Base-by-base conservation (phyloP, 2,888 invertebrate genomes). In the Drosophila ezoana region DNA sequence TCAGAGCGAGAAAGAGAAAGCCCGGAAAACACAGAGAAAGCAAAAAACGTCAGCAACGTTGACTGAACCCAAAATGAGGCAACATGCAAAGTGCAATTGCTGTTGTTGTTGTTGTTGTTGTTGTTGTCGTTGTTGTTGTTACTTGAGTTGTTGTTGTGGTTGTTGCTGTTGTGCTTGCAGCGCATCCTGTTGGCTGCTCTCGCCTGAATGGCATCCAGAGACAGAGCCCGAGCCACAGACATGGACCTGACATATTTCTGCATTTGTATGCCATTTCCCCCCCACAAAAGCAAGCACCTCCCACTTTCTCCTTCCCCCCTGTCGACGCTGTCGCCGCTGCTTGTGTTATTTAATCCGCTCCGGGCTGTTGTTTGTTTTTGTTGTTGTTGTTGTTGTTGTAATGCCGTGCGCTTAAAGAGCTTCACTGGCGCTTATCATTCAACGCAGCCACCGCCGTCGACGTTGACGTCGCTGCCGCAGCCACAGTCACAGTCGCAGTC, bases 341-440 rank as follows among this genome's bases (percentile, higher is more conserved):
- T 79, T 71, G 69, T 38, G 61, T 63, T 67, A 52, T 57, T 64
- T 61, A 63, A 69, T 75, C 65, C 60, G 58, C 58, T 62, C 56
- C 43, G 48, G 62, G 38, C 41, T 45, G 49, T 38, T 51, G 58
- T 53, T 56, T 59, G 41, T 23, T 35, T 14, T 20, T 43, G 10
- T 18, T 45, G 44, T n/a, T 65, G 40, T 49, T 54, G 40, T 35
- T 60, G 41, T 48, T 80, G 66, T 54, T 82, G 82, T 72, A 79
- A 87, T 79, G 71, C 65, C 66, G 52, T 35, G 38, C 72, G 81
- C 82, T 87, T 84, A 62, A 76, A 60, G 79, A 65, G 74, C 63
- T 85, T 87, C 63, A 35, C 53, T 44, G 54, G 65, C 77, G 80
- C 88, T 83, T 83, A 83, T 86, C 83, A 79, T 74, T 68, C 72